Evolutionary conservation across 2,113 vertebrate genomes (phyloP).

Genomic region (Numida meleagris): DNA sequence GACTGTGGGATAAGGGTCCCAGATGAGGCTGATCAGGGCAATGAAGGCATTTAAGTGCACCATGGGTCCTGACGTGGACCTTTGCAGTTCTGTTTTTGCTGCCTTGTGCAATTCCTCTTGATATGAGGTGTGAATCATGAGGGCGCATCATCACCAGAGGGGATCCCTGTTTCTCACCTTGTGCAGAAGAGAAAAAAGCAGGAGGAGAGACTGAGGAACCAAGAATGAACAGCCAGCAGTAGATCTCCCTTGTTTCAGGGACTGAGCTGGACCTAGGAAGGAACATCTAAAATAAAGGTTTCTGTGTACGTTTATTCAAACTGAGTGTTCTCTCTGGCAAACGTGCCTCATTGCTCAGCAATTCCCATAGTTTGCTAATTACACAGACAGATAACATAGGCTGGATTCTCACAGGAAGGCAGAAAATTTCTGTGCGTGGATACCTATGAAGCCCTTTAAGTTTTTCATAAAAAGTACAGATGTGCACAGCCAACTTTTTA

Average conservation of each 20-base stretch:
- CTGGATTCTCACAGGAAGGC: background rate
- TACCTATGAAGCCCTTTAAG: too few relatives aligned
- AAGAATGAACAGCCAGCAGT: background rate
- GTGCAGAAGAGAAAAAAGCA: background rate
- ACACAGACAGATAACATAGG: background rate
- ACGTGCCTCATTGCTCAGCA: background rate
- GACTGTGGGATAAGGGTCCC: background rate
- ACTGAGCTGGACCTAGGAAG: background rate
- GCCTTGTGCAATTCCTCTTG: background rate
- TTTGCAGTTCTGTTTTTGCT: too few relatives aligned
- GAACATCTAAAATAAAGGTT: background rate
- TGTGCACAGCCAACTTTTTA: too few relatives aligned
- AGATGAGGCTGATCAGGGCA: background rate
- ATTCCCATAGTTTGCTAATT: background rate
- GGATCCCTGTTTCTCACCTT: background rate
- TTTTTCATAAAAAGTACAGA: too few relatives aligned
- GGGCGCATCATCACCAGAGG: background rate
- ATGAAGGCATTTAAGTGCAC: background rate
- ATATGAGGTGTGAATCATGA: background rate
- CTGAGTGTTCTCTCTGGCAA: background rate
- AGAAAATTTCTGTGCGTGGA: background rate
- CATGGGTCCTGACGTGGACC: conserved; percentile 13
- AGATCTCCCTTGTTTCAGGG: background rate
- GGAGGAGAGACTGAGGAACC: background rate
- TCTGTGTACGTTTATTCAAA: too few relatives aligned